A percentile compares a stretch with the other conserved stretches of the same genome.
phyloP scores from a whole-genome alignment of 2,888 invertebrate species.

The Dioctria linearis region DNA sequence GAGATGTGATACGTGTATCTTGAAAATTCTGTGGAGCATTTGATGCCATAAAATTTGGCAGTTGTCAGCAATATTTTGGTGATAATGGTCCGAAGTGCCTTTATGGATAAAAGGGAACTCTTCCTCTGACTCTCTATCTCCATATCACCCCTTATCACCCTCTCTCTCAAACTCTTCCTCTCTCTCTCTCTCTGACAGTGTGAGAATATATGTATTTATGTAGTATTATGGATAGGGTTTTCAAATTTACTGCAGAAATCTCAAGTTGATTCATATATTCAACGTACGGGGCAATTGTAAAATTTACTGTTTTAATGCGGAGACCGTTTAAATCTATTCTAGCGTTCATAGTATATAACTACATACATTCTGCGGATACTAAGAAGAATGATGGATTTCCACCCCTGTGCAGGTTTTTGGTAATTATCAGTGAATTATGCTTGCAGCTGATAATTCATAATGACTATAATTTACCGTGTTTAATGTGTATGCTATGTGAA shows the following conservation, averaged over 20 bases:
- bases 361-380: not conserved
- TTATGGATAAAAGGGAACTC: slow-evolving; percentile 29
- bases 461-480: too few relatives aligned
- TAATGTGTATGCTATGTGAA: too few relatives aligned
- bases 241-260: slow-evolving; percentile 16
- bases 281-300: not conserved
- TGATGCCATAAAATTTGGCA: slow-evolving; percentile 58
- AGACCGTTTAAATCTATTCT: not conserved
- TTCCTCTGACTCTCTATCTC: too few relatives aligned
- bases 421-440: slow-evolving; percentile 3
- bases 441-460: not conserved
- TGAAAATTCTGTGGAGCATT: slow-evolving; percentile 49
- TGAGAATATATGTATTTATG: not conserved
- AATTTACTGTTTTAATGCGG: slow-evolving; percentile 6
- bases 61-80: slow-evolving; percentile 59
- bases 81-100: slow-evolving; percentile 56
- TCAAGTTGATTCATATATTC: slow-evolving; percentile 19
- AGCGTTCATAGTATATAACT: not conserved
- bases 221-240: not conserved
- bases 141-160: too few relatives aligned
- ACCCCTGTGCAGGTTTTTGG: not conserved
- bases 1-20: slow-evolving; percentile 58
- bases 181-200: not conserved
- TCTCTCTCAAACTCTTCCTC: too few relatives aligned
- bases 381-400: not conserved